Evolutionary conservation across 35 echinoderm and acorn worm species (phyloP), one percentile per base, ranked within the genome.

Genomic region (Lytechinus variegatus): DNA sequence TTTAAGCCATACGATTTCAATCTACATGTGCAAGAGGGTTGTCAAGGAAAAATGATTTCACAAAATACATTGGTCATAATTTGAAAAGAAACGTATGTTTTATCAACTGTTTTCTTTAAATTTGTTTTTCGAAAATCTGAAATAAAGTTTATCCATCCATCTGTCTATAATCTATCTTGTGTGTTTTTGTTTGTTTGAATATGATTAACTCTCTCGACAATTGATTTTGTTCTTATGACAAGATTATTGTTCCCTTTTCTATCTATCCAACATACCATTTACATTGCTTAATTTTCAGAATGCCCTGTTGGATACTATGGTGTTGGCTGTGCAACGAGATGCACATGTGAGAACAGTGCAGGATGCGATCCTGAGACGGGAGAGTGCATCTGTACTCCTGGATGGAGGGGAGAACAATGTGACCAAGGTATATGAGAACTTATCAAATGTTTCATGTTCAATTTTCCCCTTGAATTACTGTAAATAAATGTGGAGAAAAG

Each of bases 261-360:
- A 8, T 24, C 21, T 24, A 79, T 79, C 4, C 16, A 44, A 60
- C 33, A 44, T 44, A 44, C 33, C 33, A 44, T 33, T 60, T 61
- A 24, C 16, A 24, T 7, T 55, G 24, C 61, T 96, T 95, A 13
- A 24, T 55, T 54, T 94, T 79, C 57, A 99, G 98, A 97, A 95
- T 99, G 98, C 90, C 87, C 95, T 19, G 96, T 95, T 27, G 98
- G 97, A 14, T 94, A 56, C n/a, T 99, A 96, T n/a, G 98, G 98
- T 14, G 56, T 95, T 72, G 96, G 88, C 55, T 99, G 98, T 54
- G 52, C 86, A 28, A 54, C 60, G 11, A 61, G 94, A 52, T 99
- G 98, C 88, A 72, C 96, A 21, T 99, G 98, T 96, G 96, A 97
- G 60, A 99, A 99, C 95, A 98, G 96, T 53, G 98, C 98, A 3